Evolutionary conservation across 2,888 invertebrate species (phyloP), one percentile per base, ranked within the genome.

Genomic region (Apotomis betuletana): DNA sequence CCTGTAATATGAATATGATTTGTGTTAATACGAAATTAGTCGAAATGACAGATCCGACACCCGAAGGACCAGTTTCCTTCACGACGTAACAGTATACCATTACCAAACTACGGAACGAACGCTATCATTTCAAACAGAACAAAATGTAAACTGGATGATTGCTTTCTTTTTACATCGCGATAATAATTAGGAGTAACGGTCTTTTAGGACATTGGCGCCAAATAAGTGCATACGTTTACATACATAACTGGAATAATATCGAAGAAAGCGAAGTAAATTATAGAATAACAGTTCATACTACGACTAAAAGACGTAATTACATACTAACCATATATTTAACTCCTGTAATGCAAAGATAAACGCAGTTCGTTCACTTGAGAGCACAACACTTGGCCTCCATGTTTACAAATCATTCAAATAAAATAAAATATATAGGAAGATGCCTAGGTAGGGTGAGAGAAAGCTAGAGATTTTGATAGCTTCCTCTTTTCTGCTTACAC

Each of bases 221-320:
- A 93, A 91, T 90, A 92, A 84, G 85, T 91, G 92, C 90, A 90
- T 92, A 92, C 93, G 93, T 92, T 92, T 90, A 85, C 91, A 88
- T 84, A 79, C 74, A 70, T 75, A 74, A 72, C 71, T 70, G 69
- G 73, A 77, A 74, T 75, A 74, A 71, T 74, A 75, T 71, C 67
- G 76, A 73, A 46, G 74, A 75, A 74, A 77, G 67, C 71, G 74
- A 72, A 69, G 64, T 73, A 75, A 77, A 74, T 74, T 76, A 78
- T 73, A 75, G 70, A 44, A 63, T 63, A 69, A 63, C 73, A 65
- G 70, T 55, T 67, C 54, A 27, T 38, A 46, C 36, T 38, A 51
- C 4, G 59, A 60, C 70, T 51, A 70, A 46, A 69, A 69, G 68
- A 74, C 72, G 60, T 75, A 74, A 67, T 69, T 75, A 74, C 57